Evolutionary conservation across 1,140 invertebrate species (phyloP).

Genomic region (Drosophila varians): DNA sequence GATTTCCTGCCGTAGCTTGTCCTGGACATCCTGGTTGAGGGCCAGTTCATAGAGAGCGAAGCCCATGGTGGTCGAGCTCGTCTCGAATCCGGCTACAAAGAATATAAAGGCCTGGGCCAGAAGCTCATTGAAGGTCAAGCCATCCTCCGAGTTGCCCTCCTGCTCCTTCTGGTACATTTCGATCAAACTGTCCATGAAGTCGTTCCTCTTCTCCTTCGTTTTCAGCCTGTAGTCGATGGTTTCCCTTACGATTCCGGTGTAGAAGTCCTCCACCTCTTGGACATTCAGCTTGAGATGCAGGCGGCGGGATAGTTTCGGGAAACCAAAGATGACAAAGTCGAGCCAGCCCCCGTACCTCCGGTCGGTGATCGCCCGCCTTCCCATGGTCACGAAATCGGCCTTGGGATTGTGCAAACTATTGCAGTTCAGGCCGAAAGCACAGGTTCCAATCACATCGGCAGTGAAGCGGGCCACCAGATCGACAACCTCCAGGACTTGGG

Average conservation of each 20-base stretch:
- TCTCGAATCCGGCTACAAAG: constrained; percentile 89
- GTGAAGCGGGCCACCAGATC: constrained; percentile 83
- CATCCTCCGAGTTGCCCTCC: constrained; percentile 49
- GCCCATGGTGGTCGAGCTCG: constrained; percentile 87
- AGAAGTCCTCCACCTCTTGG: constrained; percentile 83
- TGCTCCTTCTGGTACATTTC: constrained; percentile 82
- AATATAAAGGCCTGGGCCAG: constrained; percentile 86
- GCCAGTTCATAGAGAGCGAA: constrained; percentile 87
- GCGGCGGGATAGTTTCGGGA: constrained; percentile 44
- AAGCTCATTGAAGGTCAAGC: constrained; percentile 68
- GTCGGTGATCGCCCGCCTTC: constrained; percentile 64
- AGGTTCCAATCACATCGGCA: constrained; percentile 84
- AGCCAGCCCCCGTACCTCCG: constrained; percentile 28
- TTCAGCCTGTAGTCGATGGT: constrained; percentile 84
- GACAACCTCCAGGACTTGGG: constrained; percentile 67
- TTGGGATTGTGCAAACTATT: constrained; percentile 82
- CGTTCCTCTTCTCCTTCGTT: constrained; percentile 84
- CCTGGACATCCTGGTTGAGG: constrained; percentile 86
- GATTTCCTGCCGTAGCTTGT: constrained; percentile 86
- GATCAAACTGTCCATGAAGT: constrained; percentile 86
- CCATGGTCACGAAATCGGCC: constrained; percentile 84
- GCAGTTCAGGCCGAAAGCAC: constrained; percentile 84
- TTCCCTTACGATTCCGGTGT: constrained; percentile 83
- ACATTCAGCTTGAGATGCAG: constrained; percentile 57
- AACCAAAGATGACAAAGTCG: constrained; percentile 55